These are phyloP conservation scores for Melozone crissalis DNA, from an alignment of 2,113 vertebrate species.

Conservation along the genomic window DNA sequence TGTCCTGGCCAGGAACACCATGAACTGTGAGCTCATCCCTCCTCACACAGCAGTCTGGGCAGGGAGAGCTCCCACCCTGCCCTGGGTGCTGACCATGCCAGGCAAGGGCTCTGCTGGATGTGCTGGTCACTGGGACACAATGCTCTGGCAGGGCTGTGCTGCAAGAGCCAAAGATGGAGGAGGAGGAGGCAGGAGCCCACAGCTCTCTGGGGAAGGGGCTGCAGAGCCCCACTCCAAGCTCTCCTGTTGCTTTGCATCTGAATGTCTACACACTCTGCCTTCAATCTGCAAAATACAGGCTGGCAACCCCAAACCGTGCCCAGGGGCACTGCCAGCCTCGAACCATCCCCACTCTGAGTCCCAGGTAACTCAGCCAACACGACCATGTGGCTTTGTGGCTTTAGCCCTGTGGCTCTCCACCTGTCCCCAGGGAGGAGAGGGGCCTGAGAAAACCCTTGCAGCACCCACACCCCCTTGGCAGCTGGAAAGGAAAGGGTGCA, in stretches of 20 bases:
- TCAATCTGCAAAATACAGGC: not conserved
- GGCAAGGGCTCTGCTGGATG: not conserved
- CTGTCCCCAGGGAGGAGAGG: too few relatives aligned
- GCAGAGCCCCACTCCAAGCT: not conserved
- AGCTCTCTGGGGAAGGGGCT: not conserved
- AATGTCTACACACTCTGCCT: not conserved
- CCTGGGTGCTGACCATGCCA: not conserved
- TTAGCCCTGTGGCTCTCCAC: not conserved
- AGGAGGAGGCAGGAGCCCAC: rapidly evolving
- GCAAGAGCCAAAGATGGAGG: not conserved
- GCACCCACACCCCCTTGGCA: not conserved
- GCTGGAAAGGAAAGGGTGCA: not conserved
- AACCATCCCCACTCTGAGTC: not conserved
- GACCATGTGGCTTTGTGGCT: not conserved
- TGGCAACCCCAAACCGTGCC: not conserved
- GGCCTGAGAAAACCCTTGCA: not conserved
- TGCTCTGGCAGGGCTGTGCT: not conserved
- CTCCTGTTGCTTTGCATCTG: not conserved
- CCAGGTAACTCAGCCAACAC: not conserved
- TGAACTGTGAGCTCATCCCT: not conserved
- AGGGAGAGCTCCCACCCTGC: not conserved
- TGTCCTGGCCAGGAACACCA: rapidly evolving
- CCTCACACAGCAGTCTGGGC: not conserved
- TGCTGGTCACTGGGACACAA: not conserved
- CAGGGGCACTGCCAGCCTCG: not conserved